Percentiles rank a stretch among this genome's conserved stretches.
Evolutionary conservation across 2,888 invertebrate genomes (phyloP).

Genomic region (Plagiodera versicolora): DNA sequence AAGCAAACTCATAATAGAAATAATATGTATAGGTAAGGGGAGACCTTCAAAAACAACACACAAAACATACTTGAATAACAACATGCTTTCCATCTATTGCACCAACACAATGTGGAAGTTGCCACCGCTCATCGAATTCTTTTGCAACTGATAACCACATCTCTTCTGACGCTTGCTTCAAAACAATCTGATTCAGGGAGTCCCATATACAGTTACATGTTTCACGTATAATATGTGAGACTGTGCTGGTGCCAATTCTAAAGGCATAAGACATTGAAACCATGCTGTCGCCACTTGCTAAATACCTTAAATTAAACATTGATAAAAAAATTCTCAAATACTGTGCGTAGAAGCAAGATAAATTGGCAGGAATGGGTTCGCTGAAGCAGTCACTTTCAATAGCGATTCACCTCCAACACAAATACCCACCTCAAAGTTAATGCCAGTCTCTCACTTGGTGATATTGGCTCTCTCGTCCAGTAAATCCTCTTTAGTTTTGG

Average conservation of each 20-base stretch:
- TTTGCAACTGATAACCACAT: constrained; percentile 36
- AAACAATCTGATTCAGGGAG: constrained; percentile 25
- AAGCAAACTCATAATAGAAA: not conserved
- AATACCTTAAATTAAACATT: constrained; percentile 22
- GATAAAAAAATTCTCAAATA: not conserved
- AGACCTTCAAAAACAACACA: no score
- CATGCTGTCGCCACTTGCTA: constrained; percentile 22
- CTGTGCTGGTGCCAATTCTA: constrained; percentile 35
- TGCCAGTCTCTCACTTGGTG: constrained; percentile 36
- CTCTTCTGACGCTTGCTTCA: constrained; percentile 33
- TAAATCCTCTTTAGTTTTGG: constrained; percentile 10
- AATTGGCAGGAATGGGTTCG: no score
- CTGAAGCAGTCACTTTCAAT: no score
- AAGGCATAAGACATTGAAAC: constrained; percentile 21
- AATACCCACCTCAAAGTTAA: constrained; percentile 36
- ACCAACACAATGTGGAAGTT: constrained; percentile 38
- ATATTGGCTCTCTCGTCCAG: constrained; percentile 32
- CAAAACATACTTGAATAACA: constrained; percentile 14
- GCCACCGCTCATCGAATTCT: constrained; percentile 36
- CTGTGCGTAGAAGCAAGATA: no score
- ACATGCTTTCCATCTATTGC: constrained; percentile 44
- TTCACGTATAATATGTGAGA: constrained; percentile 38
- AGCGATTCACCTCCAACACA: no score
- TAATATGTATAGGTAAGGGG: no score
- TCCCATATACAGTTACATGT: constrained; percentile 38